Base-by-base conservation (phyloP, 2,113 vertebrate species). In the Sapajus apella region DNA sequence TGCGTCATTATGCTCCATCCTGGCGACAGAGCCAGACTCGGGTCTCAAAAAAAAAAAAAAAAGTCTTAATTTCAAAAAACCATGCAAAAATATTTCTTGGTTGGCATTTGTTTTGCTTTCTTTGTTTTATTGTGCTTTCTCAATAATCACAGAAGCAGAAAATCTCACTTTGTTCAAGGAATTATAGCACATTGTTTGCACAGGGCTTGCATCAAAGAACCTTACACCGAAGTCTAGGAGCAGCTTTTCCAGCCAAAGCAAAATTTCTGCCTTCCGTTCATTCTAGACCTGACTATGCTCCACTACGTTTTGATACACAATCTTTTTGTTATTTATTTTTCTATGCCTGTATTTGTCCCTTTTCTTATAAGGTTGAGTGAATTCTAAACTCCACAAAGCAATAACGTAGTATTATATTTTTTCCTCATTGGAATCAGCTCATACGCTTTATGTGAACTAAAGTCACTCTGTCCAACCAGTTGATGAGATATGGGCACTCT, bases 91-190 rank as follows among this genome's bases (percentile, higher is more conserved):
- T 35, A 90, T 21, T 47, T 80, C 7, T 37, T 92, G 40, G 45
- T 64, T 37, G 20, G 37, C n/a, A 80, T 76, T 61, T 79, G 35
- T 50, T 81, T 43, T 77, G 20, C 58, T 64, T 75, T 43, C 7
- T 97, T 83, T 81, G 25, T 80, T 90, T 91, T 84, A 30, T 70
- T 64, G 5, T 40, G 10, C 43, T 79, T 80, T 84, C 73, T 89
- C 90, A 91, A 86, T 52, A 86, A 68, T 83, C 76, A 91, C 21
- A 10, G 23, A 84, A 92, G 45, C 55, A 50, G 35, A 92, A 95
- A 95, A 52, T 50, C 45, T 87, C 43, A 70, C 32, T 88, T 94
- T 90, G 43, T 80, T 95, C 88, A 92, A 97, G 35, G 72, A 89
- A 68, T 50, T 45, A 16, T 11, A 58, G 21, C 37, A 35, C 9